These are phyloP conservation scores for Thinocorus orbignyianus DNA, from an alignment of 2,113 vertebrate genomes.

Conservation along the genomic window DNA sequence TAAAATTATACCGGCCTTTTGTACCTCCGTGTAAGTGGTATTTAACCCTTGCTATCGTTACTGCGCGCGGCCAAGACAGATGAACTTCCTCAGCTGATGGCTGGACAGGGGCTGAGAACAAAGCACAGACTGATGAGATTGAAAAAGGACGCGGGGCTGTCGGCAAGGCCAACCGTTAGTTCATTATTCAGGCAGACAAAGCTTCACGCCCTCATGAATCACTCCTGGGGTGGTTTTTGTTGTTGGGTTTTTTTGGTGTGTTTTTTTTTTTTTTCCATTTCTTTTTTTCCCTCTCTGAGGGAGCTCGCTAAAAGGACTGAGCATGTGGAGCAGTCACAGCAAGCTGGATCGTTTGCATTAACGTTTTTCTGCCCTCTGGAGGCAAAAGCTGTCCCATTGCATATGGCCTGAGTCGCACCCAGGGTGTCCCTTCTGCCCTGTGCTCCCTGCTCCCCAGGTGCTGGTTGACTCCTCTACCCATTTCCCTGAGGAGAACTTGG, in stretches of 20 bases:
- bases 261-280: neutral
- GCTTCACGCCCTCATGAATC: neutral
- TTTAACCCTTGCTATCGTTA: constrained; percentile 44
- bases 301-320: neutral
- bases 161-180: constrained; percentile 31
- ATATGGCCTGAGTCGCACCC: neutral
- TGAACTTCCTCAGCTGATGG: constrained; percentile 40
- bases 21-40: constrained; percentile 53
- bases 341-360: neutral
- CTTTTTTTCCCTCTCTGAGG: neutral
- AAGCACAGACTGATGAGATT: constrained; percentile 3
- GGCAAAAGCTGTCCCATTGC: neutral
- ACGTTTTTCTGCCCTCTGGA: neutral
- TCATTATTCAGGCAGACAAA: constrained; percentile 65
- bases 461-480: neutral
- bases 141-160: constrained; percentile 32
- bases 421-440: neutral
- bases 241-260: too few species aligned
- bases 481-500: neutral
- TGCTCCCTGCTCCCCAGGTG: neutral
- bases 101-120: constrained; percentile 49
- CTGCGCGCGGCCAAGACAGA: neutral
- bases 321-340: neutral
- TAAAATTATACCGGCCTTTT: constrained; percentile 50
- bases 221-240: neutral